phyloP scores from a whole-genome alignment of 2,113 vertebrate species.

The Tragelaphus strepsiceros region DNA sequence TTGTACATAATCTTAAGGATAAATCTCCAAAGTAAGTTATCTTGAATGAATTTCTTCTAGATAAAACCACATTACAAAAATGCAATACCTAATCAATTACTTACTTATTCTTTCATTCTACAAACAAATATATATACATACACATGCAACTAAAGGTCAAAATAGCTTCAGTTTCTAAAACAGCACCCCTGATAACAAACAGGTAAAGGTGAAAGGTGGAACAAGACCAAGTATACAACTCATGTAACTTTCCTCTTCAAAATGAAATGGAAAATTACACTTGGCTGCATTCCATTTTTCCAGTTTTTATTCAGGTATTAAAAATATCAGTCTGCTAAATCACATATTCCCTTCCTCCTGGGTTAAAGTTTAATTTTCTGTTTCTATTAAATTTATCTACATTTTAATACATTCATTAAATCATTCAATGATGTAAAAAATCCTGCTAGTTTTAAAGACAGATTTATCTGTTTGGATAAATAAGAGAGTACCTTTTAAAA shows the following conservation, averaged over 20 bases:
- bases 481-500: background rate
- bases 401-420: background rate
- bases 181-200: background rate
- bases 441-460: background rate
- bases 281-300: constrained; percentile 38
- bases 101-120: background rate
- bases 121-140: background rate
- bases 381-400: background rate
- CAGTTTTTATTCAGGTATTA: constrained; percentile 20
- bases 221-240: background rate
- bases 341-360: background rate
- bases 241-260: constrained; percentile 60
- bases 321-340: constrained; percentile 15
- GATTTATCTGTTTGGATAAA: background rate
- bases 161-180: constrained; percentile 41
- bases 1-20: background rate
- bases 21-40: background rate
- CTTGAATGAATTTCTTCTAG: background rate
- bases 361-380: constrained; percentile 28
- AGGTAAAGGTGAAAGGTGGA: background rate
- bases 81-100: background rate
- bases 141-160: background rate
- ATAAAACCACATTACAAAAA: background rate
- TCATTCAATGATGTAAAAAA: background rate
- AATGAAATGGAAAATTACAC: constrained; percentile 58